These are phyloP conservation scores for Helicoverpa zea DNA, from an alignment of 1,140 invertebrate genomes.

Conservation along the genomic window DNA sequence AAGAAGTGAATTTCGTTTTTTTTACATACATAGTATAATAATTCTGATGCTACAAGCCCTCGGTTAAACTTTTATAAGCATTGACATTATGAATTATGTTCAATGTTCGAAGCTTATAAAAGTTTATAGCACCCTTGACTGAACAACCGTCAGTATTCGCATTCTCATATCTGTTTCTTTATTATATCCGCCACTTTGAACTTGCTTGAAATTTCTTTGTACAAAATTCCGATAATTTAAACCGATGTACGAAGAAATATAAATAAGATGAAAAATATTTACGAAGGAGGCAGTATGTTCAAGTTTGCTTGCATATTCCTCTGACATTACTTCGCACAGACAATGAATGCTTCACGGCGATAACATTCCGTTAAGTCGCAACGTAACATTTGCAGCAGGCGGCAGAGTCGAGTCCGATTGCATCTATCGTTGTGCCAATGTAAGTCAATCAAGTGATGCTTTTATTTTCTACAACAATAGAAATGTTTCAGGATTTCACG, in stretches of 20 bases:
- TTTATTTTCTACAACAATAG: conserved; percentile 40
- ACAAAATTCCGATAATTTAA: not conserved
- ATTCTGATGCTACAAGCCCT: too few species aligned
- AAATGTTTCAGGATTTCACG: conserved; percentile 94
- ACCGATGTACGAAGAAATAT: too few species aligned
- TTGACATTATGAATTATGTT: too few species aligned
- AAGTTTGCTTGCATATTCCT: conserved; percentile 15
- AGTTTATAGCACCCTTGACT: too few species aligned
- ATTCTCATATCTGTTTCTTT: too few species aligned
- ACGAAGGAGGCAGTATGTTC: not conserved
- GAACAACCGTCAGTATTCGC: too few species aligned
- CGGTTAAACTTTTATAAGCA: too few species aligned
- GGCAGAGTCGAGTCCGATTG: conserved; percentile 15
- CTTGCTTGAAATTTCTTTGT: too few species aligned
- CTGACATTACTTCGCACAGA: conserved; percentile 18
- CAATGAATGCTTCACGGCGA: conserved; percentile 44
- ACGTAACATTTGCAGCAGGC: conserved; percentile 34
- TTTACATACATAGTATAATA: too few species aligned
- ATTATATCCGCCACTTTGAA: too few species aligned
- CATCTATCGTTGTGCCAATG: conserved; percentile 48
- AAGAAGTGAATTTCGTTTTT: too few species aligned
- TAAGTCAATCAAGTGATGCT: conserved; percentile 37
- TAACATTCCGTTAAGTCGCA: conserved; percentile 14
- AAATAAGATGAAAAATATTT: not conserved
- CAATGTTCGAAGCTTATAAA: too few species aligned